Evolutionary conservation across 2,888 invertebrate genomes (phyloP), one percentile per base, ranked within the genome.

Genomic region (Tachystola acroxantha): DNA sequence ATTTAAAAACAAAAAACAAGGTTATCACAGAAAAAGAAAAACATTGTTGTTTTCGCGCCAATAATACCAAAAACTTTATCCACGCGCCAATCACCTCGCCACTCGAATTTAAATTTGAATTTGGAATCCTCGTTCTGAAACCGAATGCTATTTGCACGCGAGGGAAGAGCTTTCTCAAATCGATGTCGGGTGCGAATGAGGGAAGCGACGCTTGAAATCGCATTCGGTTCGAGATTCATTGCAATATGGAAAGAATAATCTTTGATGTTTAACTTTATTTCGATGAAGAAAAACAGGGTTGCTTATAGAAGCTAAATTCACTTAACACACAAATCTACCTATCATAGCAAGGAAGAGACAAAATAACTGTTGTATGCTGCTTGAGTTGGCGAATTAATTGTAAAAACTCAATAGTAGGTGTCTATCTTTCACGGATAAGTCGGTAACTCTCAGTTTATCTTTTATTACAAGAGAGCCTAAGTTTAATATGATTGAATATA

Each of bases 201-300:
- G 59, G 68, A 60, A 65, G 59, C 57, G 63, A 64, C 53, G 62
- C 57, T 53, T 53, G 47, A 68, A 74, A 72, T 71, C 61, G 47
- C 50, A 69, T 74, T 67, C 54, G 56, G 56, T 53, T 62, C 47
- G 46, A 62, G 65, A 71, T 74, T 65, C 60, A 50, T 54, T 51
- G 48, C 43, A 57, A 69, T 69, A 68, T 57, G 45, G 45, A 46
- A 50, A 40, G 46, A 40, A n/a, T n/a, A 48, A 48, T 55, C 63
- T 59, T 64, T 64, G 62, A 68, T 61, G 52, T 57, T 43, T 39
- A 38, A 39, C 44, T 36, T 43, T 42, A 45, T 48, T 35, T 43
- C 6, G 16, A 25, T 42, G 13, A 11, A 11, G 16, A 7, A 30
- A 11, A 28, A 9, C 1, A 10, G 9, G 13, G 27, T 11, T 7